Percentiles rank a stretch among this genome's conserved stretches.
Evolutionary conservation across 1,140 invertebrate species (phyloP).

Genomic region (Oncopeltus fasciatus): DNA sequence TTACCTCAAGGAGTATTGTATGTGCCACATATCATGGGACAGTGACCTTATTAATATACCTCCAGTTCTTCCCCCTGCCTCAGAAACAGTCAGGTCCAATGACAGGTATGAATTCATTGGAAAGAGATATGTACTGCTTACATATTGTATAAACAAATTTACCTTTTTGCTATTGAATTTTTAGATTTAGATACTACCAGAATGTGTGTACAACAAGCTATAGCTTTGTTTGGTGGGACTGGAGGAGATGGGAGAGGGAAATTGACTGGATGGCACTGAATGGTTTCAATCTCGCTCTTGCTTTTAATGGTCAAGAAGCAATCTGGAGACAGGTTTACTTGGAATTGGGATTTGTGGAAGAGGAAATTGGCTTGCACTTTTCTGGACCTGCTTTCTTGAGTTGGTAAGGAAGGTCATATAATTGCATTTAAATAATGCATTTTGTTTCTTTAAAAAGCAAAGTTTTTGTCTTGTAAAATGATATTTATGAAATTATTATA

Average conservation of each 20-base stretch:
- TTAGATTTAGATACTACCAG: constrained; percentile 78
- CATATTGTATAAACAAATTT: neutral
- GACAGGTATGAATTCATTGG: constrained; percentile 35
- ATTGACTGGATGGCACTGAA: constrained; percentile 95
- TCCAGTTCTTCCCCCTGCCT: constrained; percentile 39
- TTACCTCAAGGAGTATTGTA: constrained; percentile 72
- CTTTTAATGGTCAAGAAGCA: constrained; percentile 58
- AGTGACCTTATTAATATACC: constrained; percentile 45
- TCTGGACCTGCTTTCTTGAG: neutral
- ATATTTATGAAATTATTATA: too few species aligned
- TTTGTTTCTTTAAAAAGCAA: too few species aligned
- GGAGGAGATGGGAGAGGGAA: constrained; percentile 66
- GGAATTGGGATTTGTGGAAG: neutral
- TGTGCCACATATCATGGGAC: constrained; percentile 76
- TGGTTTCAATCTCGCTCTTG: constrained; percentile 79
- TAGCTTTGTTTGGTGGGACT: constrained; percentile 81
- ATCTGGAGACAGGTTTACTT: neutral
- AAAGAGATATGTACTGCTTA: neutral
- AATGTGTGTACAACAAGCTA: constrained; percentile 90
- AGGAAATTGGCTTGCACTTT: neutral
- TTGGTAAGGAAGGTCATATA: neutral
- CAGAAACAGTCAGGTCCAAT: constrained; percentile 41
- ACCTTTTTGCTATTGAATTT: neutral
- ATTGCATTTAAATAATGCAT: too few species aligned
- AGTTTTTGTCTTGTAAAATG: too few species aligned